Base-by-base conservation (phyloP, 1,140 invertebrate genomes). In the Coenobita brevimanus region DNA sequence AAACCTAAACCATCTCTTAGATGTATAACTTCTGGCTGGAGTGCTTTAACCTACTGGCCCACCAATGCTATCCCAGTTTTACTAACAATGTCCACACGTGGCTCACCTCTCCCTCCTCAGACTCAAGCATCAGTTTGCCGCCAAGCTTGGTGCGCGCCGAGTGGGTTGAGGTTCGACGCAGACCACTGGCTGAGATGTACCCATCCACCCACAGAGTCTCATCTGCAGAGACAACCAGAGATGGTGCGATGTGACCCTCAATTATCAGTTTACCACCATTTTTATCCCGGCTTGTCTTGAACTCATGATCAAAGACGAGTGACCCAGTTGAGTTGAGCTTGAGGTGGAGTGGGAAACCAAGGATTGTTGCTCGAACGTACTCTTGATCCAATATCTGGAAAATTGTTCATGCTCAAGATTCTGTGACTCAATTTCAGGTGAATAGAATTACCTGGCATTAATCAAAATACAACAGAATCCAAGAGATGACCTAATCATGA, bases 371-470 rank as follows among this genome's bases (percentile, higher is more conserved):
- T 15, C 60, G 46, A 6, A 87, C 71, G 69, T 87, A 87, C 33
- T 87, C 76, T 33, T 87, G 85, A 41, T 87, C 78, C 43, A 87
- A 24, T 33, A 87, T 43, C 85, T 87, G 85, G 21, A 73, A 46
- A 50, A n/a, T n/a, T n/a, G n/a, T n/a, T n/a, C n/a, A n/a, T n/a
- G n/a, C n/a, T n/a, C n/a, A n/a, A n/a, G n/a, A n/a, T n/a, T n/a
- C n/a, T n/a, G n/a, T n/a, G n/a, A n/a, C n/a, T n/a, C n/a, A n/a
- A n/a, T n/a, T n/a, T n/a, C n/a, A n/a, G n/a, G n/a, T n/a, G n/a
- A n/a, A n/a, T n/a, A n/a, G n/a, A n/a, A n/a, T n/a, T n/a, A n/a
- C n/a, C n/a, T n/a, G n/a, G n/a, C n/a, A n/a, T n/a, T n/a, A n/a
- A n/a, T n/a, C n/a, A n/a, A n/a, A n/a, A n/a, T n/a, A n/a, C n/a